Percentiles rank a stretch among this genome's conserved stretches.
phyloP scores from a whole-genome alignment of 2,797 vertebrate species.

The Diplodus puntazzo region DNA sequence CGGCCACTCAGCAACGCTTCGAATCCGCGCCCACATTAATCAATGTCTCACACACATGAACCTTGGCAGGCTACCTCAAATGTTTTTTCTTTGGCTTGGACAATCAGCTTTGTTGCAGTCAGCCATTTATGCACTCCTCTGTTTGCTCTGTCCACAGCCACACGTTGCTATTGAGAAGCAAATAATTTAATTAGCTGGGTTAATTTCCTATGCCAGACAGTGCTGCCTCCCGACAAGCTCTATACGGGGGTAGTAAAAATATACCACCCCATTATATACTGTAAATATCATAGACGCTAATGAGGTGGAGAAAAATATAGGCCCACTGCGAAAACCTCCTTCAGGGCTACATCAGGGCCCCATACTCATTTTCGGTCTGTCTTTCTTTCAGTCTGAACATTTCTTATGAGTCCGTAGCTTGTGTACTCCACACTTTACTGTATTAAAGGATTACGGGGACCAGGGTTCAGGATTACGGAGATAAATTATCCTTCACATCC shows the following conservation, averaged over 20 bases:
- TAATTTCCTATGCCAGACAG: constrained; percentile 21
- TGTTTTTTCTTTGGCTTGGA: constrained; percentile 24
- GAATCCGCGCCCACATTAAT: constrained; percentile 55
- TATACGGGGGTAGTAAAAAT: constrained; percentile 22
- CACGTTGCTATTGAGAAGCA: background rate
- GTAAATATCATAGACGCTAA: constrained; percentile 31
- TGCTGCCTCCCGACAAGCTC: constrained; percentile 1
- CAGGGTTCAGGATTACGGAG: constrained; percentile 54
- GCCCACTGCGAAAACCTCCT: constrained; percentile 16
- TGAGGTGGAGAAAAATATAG: constrained; percentile 33
- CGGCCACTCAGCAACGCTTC: constrained; percentile 44
- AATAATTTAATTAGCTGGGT: constrained; percentile 18
- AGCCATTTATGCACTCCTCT: constrained; percentile 18
- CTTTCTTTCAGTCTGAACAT: constrained; percentile 2
- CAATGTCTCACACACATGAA: constrained; percentile 40
- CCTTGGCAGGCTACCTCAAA: constrained; percentile 33
- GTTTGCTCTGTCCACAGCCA: constrained; percentile 24
- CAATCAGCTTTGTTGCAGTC: constrained; percentile 26
- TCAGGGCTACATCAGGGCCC: background rate
- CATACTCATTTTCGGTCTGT: background rate
- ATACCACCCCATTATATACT: constrained; percentile 16
- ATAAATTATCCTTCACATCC: constrained; percentile 49
- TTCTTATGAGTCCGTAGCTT: constrained; percentile 22
- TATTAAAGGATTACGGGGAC: constrained; percentile 54
- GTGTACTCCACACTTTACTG: constrained; percentile 20